Base-by-base conservation (phyloP, 2,888 invertebrate species). In the Apantesis nais region DNA sequence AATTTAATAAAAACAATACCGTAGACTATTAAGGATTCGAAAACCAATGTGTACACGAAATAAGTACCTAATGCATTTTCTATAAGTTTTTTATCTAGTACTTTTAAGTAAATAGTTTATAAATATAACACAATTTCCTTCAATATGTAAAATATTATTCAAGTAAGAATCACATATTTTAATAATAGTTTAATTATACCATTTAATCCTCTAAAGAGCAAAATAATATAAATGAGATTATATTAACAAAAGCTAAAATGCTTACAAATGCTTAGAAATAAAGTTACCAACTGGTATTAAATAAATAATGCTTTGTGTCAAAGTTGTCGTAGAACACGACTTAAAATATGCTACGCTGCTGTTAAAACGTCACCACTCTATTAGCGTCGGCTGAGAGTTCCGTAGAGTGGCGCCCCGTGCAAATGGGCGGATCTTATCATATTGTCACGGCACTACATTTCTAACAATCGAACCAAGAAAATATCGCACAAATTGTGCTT, bases 401-500 rank as follows among this genome's bases (percentile, higher is more conserved):
- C 61, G 37, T n/a, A 37, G 58, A 67, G 62, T 67, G 55, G 31
- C 52, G 55, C 52, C 61, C 67, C 41, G 41, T 58, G 68, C 64
- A 61, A 77, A 69, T 67, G 64, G 55, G 52, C 29, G 41, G 58
- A 63, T 66, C 70, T 77, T 71, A 66, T 74, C 67, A 69, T 68
- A 68, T 64, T 67, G 71, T 67, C 67, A 64, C 67, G 12, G 31
- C 62, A 39, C 60, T 52, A 61, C 58, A n/a, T 41, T 39, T 29
- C 34, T 22, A 52, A 22, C 55, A 69, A 12, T 34, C 58, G 14
- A n/a, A 41, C 44, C 25, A 22, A 60, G 48, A 44, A 63, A 55
- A 68, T 61, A 64, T 60, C 34, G 1, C 5, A 22, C 1, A 16
- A 39, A 58, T 67, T 67, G 22, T 31, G 48, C 62, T 44, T 62